Conservation (phyloP, 2,888 invertebrate genomes). For the Seira sanloemensis region DNA sequence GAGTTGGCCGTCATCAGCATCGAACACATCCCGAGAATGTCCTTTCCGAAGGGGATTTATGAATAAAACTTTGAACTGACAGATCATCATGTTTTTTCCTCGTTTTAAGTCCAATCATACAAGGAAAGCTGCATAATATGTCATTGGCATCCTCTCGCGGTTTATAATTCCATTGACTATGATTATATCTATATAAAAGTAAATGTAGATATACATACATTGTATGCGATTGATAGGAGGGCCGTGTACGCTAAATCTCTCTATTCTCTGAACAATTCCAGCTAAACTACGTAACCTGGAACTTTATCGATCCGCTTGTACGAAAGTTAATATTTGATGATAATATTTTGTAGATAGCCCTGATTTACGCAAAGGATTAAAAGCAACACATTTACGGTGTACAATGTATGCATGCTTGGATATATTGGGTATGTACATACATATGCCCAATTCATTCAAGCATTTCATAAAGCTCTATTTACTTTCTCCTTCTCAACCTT, state of each 20-base stretch:
- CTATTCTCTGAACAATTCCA: neutral
- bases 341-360: neutral
- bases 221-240: neutral
- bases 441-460: neutral
- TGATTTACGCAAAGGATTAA: conserved; percentile 20
- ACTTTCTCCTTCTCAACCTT: conserved; percentile 3
- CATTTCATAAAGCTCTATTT: neutral
- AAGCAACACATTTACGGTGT: neutral
- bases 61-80: neutral
- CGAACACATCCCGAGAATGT: no score
- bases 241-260: neutral
- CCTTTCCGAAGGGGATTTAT: neutral
- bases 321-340: conserved; percentile 12
- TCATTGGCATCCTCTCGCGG: neutral
- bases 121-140: no score
- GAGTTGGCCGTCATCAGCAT: neutral
- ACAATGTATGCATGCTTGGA: neutral
- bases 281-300: neutral
- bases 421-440: neutral
- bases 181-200: neutral
- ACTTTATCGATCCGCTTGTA: neutral
- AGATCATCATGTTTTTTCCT: neutral
- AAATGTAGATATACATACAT: neutral
- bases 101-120: neutral
- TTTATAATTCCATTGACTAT: neutral